Base-by-base conservation (phyloP, 1,140 invertebrate species). In the Argopecten irradians region DNA sequence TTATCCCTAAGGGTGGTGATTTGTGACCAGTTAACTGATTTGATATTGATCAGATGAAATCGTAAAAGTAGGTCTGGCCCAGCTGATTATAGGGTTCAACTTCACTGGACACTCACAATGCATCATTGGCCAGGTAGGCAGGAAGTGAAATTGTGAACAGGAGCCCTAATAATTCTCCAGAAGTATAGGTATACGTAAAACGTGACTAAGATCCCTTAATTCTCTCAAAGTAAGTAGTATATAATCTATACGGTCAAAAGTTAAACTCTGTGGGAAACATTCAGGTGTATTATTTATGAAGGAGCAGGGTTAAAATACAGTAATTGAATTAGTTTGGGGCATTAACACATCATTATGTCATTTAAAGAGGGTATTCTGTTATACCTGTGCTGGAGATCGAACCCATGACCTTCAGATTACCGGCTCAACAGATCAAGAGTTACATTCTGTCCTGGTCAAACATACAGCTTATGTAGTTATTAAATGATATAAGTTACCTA, bases 1-100 rank as follows among this genome's bases (percentile, higher is more conserved):
- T 71, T 71, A 71, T 71, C 55, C 55, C 55, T 71, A 71, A n/a
- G 55, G 55, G 55, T 71, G 55, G 55, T 71, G 55, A 71, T 71
- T 71, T 71, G 55, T 71, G 55, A 71, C 55, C 55, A 28, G n/a
- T 71, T 71, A 71, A 71, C 55, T 71, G 55, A n/a, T 5, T 71
- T 71, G 55, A 71, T 71, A 71, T 71, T n/a, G 55, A 71, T 71
- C 55, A 71, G 55, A 71, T 71, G 22, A 71, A 1, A 71, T 71
- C 55, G 28, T 71, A 71, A 71, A n/a, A 71, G 22, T n/a, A n/a
- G n/a, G 55, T n/a, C 14, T 71, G 28, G 8, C 55, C 55, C 16
- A 16, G 55, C n/a, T 71, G 55, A 71, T 71, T 71, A 71, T 71
- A 71, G 55, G 55, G 55, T 71, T 71, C 22, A n/a, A n/a, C n/a